phyloP scores from a whole-genome alignment of 2,888 invertebrate genomes.

The Cerastis leucographa region DNA sequence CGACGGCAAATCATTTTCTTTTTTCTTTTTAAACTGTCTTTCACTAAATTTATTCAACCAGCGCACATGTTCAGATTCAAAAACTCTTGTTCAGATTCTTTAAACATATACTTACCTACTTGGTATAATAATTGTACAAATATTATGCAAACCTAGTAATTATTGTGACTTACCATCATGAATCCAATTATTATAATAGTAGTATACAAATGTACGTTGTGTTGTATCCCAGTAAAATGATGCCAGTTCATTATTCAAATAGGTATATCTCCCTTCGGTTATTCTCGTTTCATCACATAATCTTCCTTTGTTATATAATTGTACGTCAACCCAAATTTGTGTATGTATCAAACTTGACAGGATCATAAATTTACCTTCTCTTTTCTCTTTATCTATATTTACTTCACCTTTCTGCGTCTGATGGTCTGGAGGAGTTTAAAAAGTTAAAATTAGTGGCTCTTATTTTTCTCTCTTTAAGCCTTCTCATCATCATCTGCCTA shows the following conservation, averaged over 20 bases:
- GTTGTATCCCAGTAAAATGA: background rate
- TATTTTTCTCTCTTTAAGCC: background rate
- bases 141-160: background rate
- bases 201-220: fast-evolving
- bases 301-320: fast-evolving
- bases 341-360: fast-evolving
- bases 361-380: background rate
- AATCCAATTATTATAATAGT: fast-evolving
- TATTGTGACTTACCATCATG: background rate
- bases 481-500: no score
- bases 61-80: no score
- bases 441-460: background rate
- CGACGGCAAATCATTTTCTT: no score
- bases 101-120: no score
- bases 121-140: no score
- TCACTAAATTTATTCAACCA: no score
- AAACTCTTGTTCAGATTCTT: no score
- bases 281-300: background rate
- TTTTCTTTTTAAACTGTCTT: no score
- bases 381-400: background rate
- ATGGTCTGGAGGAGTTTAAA: background rate
- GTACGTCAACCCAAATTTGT: background rate
- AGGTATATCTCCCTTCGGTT: background rate
- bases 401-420: fast-evolving
- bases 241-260: background rate